Base-by-base conservation (phyloP, 2,113 vertebrate genomes). In the Crotophaga sulcirostris region DNA sequence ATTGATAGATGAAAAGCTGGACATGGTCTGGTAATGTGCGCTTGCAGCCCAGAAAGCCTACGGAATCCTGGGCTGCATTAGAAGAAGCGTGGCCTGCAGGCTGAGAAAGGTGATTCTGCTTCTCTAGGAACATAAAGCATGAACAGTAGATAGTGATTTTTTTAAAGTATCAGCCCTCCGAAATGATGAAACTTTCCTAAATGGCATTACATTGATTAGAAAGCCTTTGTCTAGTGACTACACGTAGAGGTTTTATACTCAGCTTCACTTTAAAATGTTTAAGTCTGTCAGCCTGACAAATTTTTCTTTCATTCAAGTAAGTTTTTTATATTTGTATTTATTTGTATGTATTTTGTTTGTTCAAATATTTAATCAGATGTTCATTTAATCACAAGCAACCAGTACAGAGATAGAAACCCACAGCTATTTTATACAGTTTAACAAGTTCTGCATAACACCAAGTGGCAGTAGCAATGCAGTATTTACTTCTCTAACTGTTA, bases 321-420 rank as follows among this genome's bases (percentile, higher is more conserved):
- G 74, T 54, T 81, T 91, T 93, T 95, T 74, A 93, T 92, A 89
- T 75, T 81, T 92, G 62, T 88, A 90, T 97, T 95, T 97, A 94
- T 87, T 96, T 93, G 93, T 94, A 94, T 66, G 40, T 88, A 91
- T 68, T 96, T 96, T 96, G 81, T 97, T 97, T 96, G 67, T 90
- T 97, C 74, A 97, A 94, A 89, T 95, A 89, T 94, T 97, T 95
- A 21, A 95, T 93, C 68, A 87, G 85, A 91, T 40, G 8, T 49
- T 76, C 15, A 40, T n/a, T 47, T 87, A 92, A 91, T 45, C 63
- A 80, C 64, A 72, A 69, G 55, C 80, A 90, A 70, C 18, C 73
- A 92, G 95, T 81, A 44, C 56, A 69, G 16, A 79, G 29, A 25
- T 75, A 36, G 77, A 96, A 92, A 86, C 14, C 13, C 10, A 36